A percentile compares a stretch with the other conserved stretches of the same genome.
Conservation (phyloP, 2,888 invertebrate genomes). For the Elysia crispata region DNA sequence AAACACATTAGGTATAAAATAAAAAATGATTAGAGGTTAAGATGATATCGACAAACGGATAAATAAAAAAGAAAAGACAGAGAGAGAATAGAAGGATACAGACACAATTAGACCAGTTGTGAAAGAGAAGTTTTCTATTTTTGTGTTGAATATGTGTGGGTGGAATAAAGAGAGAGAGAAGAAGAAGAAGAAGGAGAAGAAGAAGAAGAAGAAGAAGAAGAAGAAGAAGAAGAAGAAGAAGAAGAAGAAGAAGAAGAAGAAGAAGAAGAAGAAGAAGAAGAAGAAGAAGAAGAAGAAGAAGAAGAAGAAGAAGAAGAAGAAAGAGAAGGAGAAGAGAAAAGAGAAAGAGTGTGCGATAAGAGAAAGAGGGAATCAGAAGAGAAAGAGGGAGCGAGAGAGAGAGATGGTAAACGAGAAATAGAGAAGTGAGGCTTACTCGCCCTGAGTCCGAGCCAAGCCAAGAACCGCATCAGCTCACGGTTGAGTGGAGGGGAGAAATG, state of each 20-base stretch:
- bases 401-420: no score
- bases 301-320: constrained; percentile 22
- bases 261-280: neutral
- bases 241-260: constrained; percentile 24
- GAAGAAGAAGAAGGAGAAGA: neutral
- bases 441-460: no score
- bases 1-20: no score
- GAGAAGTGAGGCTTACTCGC: no score
- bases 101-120: no score
- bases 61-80: no score
- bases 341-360: constrained; percentile 10
- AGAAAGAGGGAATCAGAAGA: constrained; percentile 9
- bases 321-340: constrained; percentile 19
- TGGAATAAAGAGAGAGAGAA: constrained; percentile 21
- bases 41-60: no score
- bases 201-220: constrained; percentile 3
- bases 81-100: no score
- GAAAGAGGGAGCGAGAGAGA: no score
- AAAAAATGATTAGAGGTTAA: no score
- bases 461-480: no score
- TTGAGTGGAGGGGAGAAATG: no score
- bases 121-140: neutral
- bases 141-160: neutral
- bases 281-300: constrained; percentile 15
- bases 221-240: neutral